phyloP scores from a whole-genome alignment of 2,113 vertebrate species.

The Castor canadensis region DNA sequence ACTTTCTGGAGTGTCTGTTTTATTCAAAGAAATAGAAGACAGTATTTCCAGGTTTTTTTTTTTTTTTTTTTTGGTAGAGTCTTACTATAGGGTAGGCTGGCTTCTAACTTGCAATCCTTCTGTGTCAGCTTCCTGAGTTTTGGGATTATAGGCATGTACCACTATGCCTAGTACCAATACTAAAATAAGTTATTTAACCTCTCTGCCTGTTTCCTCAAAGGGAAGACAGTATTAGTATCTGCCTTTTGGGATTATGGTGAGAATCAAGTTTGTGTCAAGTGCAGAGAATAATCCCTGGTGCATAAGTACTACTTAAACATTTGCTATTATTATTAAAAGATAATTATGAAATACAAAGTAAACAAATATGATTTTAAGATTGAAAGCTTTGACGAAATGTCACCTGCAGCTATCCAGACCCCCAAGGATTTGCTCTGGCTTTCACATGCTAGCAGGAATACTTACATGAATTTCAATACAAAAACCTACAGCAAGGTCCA shows the following conservation, averaged over 20 bases:
- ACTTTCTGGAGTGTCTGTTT: constrained; percentile 10
- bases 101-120: background rate
- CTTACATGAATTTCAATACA: background rate
- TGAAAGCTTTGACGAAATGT: constrained; percentile 23
- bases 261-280: background rate
- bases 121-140: background rate
- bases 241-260: background rate
- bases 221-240: background rate
- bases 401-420: background rate
- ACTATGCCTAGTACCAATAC: background rate
- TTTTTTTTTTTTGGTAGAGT: background rate
- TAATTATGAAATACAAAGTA: constrained; percentile 18
- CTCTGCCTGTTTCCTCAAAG: background rate
- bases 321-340: constrained; percentile 24
- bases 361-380: constrained; percentile 18
- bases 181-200: background rate
- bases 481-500: background rate
- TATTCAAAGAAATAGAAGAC: constrained; percentile 4
- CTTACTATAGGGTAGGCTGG: too few relatives aligned
- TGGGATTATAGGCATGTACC: background rate
- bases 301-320: background rate
- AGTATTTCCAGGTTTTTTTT: constrained; percentile 15
- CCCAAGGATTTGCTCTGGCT: background rate
- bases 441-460: background rate
- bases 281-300: background rate